phyloP scores from a whole-genome alignment of 53 echinoderm and acorn worm species.

The Mesocentrotus franciscanus region DNA sequence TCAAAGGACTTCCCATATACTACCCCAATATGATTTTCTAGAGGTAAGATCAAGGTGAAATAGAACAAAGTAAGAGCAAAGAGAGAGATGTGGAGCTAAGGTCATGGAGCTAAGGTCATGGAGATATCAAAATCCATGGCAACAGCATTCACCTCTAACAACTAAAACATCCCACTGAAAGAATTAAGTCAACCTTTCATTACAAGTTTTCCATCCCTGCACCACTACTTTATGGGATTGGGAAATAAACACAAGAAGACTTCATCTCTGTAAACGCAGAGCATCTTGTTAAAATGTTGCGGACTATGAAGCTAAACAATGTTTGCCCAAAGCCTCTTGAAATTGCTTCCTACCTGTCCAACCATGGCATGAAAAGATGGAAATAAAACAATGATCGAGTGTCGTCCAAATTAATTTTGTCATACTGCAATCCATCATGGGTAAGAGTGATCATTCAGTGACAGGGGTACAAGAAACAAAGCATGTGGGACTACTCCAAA shows the following conservation, averaged over 20 bases:
- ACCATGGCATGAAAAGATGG: not conserved
- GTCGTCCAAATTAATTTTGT: not conserved
- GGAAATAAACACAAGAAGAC: not conserved
- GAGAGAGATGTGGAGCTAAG: too few relatives aligned
- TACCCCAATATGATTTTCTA: too few relatives aligned
- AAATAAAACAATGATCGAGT: not conserved
- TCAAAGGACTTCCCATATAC: too few relatives aligned
- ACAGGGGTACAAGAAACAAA: conserved; percentile 2
- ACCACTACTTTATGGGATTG: too few relatives aligned
- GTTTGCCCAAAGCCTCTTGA: not conserved
- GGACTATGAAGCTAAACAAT: not conserved
- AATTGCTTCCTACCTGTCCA: not conserved
- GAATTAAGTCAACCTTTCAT: too few relatives aligned
- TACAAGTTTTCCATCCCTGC: too few relatives aligned
- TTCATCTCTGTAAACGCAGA: not conserved
- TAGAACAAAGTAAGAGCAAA: too few relatives aligned
- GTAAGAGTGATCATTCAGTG: not conserved
- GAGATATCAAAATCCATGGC: too few relatives aligned
- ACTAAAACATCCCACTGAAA: too few relatives aligned
- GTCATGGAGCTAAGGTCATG: too few relatives aligned
- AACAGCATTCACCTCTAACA: too few relatives aligned
- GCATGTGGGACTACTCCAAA: not conserved
- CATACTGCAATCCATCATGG: not conserved
- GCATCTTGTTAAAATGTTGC: not conserved
- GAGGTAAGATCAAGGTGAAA: too few relatives aligned